Evolutionary conservation across 2,113 vertebrate genomes (phyloP).

Genomic region (Gavialis gangeticus): DNA sequence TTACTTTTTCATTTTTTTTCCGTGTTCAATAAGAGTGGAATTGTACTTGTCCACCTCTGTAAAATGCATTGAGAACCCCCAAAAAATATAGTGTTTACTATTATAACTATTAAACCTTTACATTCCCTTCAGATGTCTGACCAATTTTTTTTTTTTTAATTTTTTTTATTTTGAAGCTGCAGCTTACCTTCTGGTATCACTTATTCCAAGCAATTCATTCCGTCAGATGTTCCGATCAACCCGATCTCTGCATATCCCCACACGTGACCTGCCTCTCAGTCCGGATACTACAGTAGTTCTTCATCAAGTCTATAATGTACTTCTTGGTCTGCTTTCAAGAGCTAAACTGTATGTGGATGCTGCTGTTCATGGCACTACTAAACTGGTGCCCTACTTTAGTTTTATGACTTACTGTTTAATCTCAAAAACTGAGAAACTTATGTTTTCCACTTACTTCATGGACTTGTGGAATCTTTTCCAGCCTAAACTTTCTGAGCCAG

Average conservation of each 20-base stretch:
- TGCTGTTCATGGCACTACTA: conserved; percentile 97
- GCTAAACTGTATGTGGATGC: conserved; percentile 98
- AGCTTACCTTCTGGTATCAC: conserved; percentile 98
- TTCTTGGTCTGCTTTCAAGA: conserved; percentile 94
- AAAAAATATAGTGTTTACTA: neutral
- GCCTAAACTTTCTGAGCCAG: conserved; percentile 97
- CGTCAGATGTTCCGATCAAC: conserved; percentile 99
- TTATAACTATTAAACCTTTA: neutral
- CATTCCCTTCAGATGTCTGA: conserved; percentile 44
- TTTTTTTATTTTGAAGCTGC: conserved; percentile 86
- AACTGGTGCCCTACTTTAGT: conserved; percentile 98
- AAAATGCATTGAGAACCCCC: neutral
- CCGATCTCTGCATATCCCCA: conserved; percentile 96
- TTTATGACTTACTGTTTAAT: conserved; percentile 99
- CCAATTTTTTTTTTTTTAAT: conserved; percentile 30
- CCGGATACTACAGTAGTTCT: conserved; percentile 97
- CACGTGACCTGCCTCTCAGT: conserved; percentile 95
- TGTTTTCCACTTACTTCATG: conserved; percentile 99
- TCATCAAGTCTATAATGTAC: conserved; percentile 97
- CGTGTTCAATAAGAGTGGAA: neutral
- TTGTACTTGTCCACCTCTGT: neutral
- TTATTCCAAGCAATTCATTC: conserved; percentile 99
- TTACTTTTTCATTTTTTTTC: neutral
- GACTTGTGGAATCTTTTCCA: conserved; percentile 99
- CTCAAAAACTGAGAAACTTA: conserved; percentile 99